Conservation (phyloP, 2,888 invertebrate genomes). For the Agapostemon virescens region DNA sequence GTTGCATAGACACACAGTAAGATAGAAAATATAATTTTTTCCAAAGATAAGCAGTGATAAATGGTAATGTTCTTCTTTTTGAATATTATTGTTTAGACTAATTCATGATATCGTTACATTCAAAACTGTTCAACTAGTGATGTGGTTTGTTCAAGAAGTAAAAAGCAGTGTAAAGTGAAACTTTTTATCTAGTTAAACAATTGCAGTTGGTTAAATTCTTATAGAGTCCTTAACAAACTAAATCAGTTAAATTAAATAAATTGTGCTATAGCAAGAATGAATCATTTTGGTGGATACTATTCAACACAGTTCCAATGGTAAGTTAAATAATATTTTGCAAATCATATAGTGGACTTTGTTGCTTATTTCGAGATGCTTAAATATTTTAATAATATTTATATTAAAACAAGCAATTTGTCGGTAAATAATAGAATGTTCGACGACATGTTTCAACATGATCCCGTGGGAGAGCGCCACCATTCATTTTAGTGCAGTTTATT, state of each 20-base stretch:
- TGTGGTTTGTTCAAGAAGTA: not conserved
- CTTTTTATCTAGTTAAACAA: not conserved
- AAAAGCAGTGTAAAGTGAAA: not conserved
- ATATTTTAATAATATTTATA: not conserved
- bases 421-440: not conserved
- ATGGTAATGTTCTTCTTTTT: not conserved
- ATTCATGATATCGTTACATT: not conserved
- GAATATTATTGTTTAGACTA: not conserved
- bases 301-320: not conserved
- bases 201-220: not conserved
- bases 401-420: not conserved
- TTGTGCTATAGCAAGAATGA: not conserved
- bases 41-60: not conserved
- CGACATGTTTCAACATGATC: not conserved
- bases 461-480: constrained; percentile 40
- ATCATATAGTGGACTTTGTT: not conserved
- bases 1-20: no score
- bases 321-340: constrained; percentile 6
- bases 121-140: not conserved
- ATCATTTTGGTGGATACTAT: not conserved
- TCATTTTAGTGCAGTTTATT: constrained; percentile 4
- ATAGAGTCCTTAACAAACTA: not conserved
- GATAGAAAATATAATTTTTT: not conserved
- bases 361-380: no score
- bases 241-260: not conserved